Base-by-base conservation (phyloP, 2,797 vertebrate genomes). In the Molossus molossus region DNA sequence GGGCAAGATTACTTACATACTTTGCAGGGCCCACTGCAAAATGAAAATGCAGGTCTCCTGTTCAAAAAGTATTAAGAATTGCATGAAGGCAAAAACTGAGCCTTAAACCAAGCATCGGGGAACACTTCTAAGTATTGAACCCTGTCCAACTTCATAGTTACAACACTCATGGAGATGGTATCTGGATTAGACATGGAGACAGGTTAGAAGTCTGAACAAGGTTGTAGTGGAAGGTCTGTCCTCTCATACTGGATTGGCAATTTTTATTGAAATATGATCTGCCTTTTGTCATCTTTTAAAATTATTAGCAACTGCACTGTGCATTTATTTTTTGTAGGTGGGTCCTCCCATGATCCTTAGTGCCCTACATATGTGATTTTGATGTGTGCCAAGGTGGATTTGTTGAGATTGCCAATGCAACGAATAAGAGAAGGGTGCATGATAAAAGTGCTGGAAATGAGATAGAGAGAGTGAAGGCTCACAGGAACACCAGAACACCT, bases 21-120 rank as follows among this genome's bases (percentile, higher is more conserved):
- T 82, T 73, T 64, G 4, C 25, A 21, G 20, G 29, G 45, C 55
- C 55, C 29, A 20, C 29, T 37, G 20, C 17, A 85, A 83, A 92
- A 72, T 75, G 27, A 81, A 90, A 76, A 62, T 29, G 50, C 33
- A 50, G 11, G 7, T 33, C 12, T 60, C 15, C 62, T 75, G 40
- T 29, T 95, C 50, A 65, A 72, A 90, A 90, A 69, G 18, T 62
- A 76, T 90, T 55, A 89, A 55, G 50, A 60, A 89, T 80, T 82
- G 86, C 27, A 70, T 72, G 64, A 91, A 60, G 57, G 57, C 13
- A 29, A 87, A 8, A 91, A 21, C 57, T 72, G 11, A 82, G 40
- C 9, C 64, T 70, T 57, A 85, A 75, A 55, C n/a, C 58, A 75
- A 65, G 75, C 65, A 25, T 11, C 9, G 21, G 9, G 37, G 45